These are phyloP conservation scores for Premnoplex brunnescens DNA, from an alignment of 2,797 vertebrate genomes.

Conservation along the genomic window DNA sequence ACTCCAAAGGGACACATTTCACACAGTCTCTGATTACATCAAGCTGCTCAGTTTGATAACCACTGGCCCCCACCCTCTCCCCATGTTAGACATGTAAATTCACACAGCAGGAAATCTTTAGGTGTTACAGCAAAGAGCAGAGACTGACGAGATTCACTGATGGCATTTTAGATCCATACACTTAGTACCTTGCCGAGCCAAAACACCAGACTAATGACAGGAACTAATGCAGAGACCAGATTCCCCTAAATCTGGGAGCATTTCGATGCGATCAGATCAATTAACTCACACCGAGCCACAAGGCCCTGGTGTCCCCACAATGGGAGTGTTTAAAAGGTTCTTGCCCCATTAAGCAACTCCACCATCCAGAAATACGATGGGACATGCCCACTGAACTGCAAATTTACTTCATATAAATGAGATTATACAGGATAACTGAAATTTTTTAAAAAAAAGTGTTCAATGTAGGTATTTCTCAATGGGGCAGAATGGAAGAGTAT, in stretches of 20 bases:
- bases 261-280: background rate
- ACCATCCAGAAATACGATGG: background rate
- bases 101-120: background rate
- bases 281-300: background rate
- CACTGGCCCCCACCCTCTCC: background rate
- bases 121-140: background rate
- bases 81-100: background rate
- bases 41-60: background rate
- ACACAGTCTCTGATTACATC: background rate
- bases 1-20: background rate
- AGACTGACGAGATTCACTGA: background rate
- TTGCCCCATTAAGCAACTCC: background rate
- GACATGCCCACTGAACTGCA: background rate
- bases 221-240: background rate
- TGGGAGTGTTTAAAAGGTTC: background rate
- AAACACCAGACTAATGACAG: background rate
- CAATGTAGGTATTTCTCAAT: background rate
- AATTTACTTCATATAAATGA: background rate
- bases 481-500: background rate
- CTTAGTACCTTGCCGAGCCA: background rate
- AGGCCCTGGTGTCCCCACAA: background rate
- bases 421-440: background rate
- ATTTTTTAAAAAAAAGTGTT: background rate
- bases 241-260: background rate
- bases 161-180: background rate